Percentiles rank a stretch among this genome's conserved stretches.
phyloP scores from a whole-genome alignment of 2,113 vertebrate species.

The Etia nguti region DNA sequence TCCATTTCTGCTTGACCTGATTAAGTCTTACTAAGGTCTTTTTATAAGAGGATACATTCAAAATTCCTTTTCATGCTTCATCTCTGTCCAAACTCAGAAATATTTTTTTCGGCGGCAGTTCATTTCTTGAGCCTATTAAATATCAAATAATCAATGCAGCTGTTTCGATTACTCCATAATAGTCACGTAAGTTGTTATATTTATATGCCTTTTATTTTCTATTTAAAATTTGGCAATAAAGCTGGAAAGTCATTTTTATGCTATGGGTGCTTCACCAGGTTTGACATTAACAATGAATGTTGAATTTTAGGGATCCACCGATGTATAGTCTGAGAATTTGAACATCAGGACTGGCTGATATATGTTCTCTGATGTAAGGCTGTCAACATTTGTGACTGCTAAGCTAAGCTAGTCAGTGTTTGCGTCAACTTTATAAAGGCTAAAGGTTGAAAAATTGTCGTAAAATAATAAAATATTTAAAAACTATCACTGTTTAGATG shows the following conservation, averaged over 20 bases:
- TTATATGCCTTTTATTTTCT: neutral
- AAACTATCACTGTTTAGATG: neutral
- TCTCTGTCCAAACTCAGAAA: neutral
- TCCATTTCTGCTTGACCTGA: neutral
- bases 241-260: neutral
- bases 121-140: neutral
- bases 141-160: neutral
- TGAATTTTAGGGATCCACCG: neutral
- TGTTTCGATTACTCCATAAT: neutral
- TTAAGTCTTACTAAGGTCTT: neutral
- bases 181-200: neutral
- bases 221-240: neutral
- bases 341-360: neutral
- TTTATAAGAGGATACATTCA: neutral
- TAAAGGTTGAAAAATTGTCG: neutral
- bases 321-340: neutral
- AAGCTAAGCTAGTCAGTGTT: neutral
- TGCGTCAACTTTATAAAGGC: neutral
- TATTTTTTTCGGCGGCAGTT: accelerated
- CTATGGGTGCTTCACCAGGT: neutral
- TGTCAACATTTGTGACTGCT: neutral
- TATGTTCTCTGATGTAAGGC: neutral
- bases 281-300: neutral
- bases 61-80: neutral
- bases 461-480: neutral